Evolutionary conservation across 2,888 invertebrate genomes (phyloP).

Genomic region (Zaprionus obscuricornis): DNA sequence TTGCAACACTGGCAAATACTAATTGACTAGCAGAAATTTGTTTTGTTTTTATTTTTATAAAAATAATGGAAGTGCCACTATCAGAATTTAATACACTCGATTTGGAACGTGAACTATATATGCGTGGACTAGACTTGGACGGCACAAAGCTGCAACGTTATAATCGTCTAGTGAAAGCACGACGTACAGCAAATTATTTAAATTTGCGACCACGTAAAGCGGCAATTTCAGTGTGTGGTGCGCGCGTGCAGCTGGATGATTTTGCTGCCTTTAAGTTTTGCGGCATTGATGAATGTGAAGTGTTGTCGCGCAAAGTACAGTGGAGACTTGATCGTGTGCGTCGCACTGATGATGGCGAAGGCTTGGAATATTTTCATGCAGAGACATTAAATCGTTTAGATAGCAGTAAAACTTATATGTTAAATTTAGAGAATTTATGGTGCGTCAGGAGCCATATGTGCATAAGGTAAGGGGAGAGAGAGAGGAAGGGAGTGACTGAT

Average conservation of each 20-base stretch:
- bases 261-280: constrained; percentile 32
- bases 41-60: constrained; percentile 31
- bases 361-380: constrained; percentile 38
- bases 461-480: constrained; percentile 43
- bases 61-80: constrained; percentile 39
- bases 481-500: no score
- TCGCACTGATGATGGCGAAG: constrained; percentile 21
- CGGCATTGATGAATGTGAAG: constrained; percentile 7
- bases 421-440: constrained; percentile 41
- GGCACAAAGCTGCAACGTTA: constrained; percentile 39
- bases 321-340: constrained; percentile 41
- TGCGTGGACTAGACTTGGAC: constrained; percentile 1
- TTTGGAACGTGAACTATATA: constrained; percentile 40
- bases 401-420: constrained; percentile 37
- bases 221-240: constrained; percentile 22
- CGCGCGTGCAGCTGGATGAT: constrained; percentile 29
- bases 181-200: not conserved
- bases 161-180: constrained; percentile 23
- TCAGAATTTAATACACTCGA: constrained; percentile 35
- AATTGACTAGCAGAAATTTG: not conserved
- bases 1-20: not conserved
- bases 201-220: not conserved
- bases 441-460: constrained; percentile 46
- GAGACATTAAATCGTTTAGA: constrained; percentile 22
- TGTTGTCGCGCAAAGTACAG: constrained; percentile 17